phyloP scores from a whole-genome alignment of 2,113 vertebrate genomes.

The Petrocephalus zakoni region DNA sequence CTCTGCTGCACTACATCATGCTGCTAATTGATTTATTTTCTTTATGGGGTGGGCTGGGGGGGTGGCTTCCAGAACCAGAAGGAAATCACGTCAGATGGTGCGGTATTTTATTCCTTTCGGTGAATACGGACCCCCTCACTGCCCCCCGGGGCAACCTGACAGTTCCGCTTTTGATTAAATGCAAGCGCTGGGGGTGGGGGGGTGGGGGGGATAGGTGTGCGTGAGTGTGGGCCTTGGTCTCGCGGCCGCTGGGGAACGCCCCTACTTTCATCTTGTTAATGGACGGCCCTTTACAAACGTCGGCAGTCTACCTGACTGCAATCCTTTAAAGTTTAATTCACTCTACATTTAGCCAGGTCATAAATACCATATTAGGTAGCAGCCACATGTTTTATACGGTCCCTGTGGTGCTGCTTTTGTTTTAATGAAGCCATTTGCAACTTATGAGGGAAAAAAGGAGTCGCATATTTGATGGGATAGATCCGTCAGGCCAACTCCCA shows the following conservation, averaged over 20 bases:
- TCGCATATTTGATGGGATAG: constrained; percentile 81
- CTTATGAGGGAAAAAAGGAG: constrained; percentile 76
- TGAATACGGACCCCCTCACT: constrained; percentile 44
- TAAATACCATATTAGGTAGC: constrained; percentile 98
- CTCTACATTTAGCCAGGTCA: constrained; percentile 95
- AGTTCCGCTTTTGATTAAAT: constrained; percentile 59
- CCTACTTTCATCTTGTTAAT: constrained; percentile 91
- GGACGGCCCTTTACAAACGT: constrained; percentile 79
- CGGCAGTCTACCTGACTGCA: constrained; percentile 90
- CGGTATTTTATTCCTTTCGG: constrained; percentile 51
- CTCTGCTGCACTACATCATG: constrained; percentile 25
- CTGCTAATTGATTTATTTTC: constrained; percentile 50
- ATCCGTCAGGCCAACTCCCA: constrained; percentile 92
- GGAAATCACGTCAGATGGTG: constrained; percentile 34
- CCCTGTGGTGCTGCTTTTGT: constrained; percentile 93
- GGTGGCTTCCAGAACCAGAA: constrained; percentile 29
- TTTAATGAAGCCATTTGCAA: constrained; percentile 99
- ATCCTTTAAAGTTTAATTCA: constrained; percentile 99
- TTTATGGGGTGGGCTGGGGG: constrained; percentile 16
- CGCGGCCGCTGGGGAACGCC: constrained; percentile 65
- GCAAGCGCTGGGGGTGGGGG: constrained; percentile 7
- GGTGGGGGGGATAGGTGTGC: constrained; percentile 60
- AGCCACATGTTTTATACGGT: constrained; percentile 80
- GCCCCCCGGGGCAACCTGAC: constrained; percentile 46
- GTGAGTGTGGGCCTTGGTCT: constrained; percentile 52